Evolutionary conservation across 2,113 vertebrate species (phyloP), one percentile per base, ranked within the genome.

Genomic region (Ptychochromis oligacanthus): DNA sequence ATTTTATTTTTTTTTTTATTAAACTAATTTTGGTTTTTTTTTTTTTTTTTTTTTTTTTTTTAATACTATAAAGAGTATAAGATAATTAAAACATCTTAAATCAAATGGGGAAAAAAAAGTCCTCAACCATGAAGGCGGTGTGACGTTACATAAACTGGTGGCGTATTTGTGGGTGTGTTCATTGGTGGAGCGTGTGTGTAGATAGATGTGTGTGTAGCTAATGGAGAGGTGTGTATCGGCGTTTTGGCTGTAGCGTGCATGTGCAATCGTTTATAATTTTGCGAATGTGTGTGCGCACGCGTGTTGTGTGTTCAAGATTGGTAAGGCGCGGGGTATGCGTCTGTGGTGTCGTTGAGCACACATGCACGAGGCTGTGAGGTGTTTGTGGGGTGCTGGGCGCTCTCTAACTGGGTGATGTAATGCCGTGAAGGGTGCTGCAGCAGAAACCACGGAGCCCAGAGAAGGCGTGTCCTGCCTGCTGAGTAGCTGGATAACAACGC

Each of bases 391-490:
- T 79, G 81, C 79, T 88, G 85, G 88, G 78, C 82, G 86, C 86
- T 85, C 80, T 90, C 62, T 85, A 77, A 82, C 83, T 87, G 87
- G 89, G 90, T 94, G 93, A 94, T 93, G 93, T 94, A 93, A 95
- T 94, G 93, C 89, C 82, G 77, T 88, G 90, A 93, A 91, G 91
- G 88, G 82, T 93, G 92, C 91, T 92, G 93, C 92, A 93, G 93
- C 92, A 93, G 84, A 93, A 72, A 92, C 77, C 89, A 80, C 88
- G n/a, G 81, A 82, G 84, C 87, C 88, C 87, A 85, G 81, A 80
- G 90, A 91, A 86, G 91, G 93, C 82, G 92, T 92, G 93, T 92
- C 93, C 88, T 79, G 81, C 88, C 90, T 92, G 93, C 91, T 90
- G 91, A 93, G 92, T 74, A 88, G 92, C 89, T 91, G 79, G 79